Percentiles rank a stretch among this genome's conserved stretches.
Evolutionary conservation across 2,797 vertebrate genomes (phyloP).

Genomic region (Halcyon chelicuti): DNA sequence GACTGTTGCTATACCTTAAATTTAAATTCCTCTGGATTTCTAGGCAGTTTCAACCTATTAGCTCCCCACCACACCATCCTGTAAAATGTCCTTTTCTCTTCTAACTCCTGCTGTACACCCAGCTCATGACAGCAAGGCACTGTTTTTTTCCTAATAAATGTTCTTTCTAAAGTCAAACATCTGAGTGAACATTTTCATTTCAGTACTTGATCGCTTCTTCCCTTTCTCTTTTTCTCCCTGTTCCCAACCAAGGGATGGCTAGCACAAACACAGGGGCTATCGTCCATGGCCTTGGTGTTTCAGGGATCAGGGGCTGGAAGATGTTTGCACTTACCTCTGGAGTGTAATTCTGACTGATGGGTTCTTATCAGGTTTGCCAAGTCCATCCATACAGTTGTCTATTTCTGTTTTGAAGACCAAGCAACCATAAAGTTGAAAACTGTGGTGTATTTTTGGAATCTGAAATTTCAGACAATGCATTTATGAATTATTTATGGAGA

Average conservation of each 20-base stretch:
- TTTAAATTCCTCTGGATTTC: not conserved
- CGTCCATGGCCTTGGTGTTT: not conserved
- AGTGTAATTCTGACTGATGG: constrained; percentile 48
- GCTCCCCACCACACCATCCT: not conserved
- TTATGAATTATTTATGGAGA: constrained; percentile 75
- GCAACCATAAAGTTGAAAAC: constrained; percentile 60
- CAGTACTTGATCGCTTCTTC: not conserved
- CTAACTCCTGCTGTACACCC: not conserved
- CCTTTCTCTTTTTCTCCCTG: not conserved
- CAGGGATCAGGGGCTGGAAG: not conserved
- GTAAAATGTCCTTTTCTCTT: not conserved
- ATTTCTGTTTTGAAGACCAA: constrained; percentile 61
- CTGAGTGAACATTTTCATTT: not conserved
- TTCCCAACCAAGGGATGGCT: not conserved
- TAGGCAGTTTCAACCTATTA: not conserved
- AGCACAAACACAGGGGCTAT: not conserved
- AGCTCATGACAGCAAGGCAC: not conserved
- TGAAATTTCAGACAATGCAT: constrained; percentile 69
- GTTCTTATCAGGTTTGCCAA: constrained; percentile 61
- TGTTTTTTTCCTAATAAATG: not conserved
- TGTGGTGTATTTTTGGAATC: constrained; percentile 57
- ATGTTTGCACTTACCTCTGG: constrained; percentile 34
- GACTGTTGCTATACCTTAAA: not conserved
- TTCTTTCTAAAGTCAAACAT: not conserved
- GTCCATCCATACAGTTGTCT: constrained; percentile 59